phyloP scores from a whole-genome alignment of 2,797 vertebrate genomes.

The Diceros bicornis region DNA sequence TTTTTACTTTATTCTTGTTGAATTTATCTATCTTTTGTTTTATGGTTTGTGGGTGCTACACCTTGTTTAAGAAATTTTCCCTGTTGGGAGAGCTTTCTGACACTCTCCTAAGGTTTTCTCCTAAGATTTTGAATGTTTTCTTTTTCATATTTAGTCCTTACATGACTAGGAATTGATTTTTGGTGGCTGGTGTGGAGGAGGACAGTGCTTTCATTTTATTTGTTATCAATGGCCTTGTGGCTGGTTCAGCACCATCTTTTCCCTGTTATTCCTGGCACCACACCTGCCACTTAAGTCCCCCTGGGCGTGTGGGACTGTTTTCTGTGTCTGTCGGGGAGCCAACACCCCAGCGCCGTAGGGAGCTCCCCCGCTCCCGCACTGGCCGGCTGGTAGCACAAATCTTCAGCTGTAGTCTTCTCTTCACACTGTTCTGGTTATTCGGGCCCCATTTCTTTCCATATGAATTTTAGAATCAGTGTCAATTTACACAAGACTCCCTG shows the following conservation, averaged over 20 bases:
- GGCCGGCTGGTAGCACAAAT: neutral
- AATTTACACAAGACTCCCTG: neutral
- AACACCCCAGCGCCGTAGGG: rapidly evolving
- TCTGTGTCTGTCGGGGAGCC: neutral
- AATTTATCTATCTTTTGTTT: neutral
- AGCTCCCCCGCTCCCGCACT: no score
- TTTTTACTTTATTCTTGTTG: neutral
- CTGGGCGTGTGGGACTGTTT: rapidly evolving
- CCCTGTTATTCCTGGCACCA: neutral
- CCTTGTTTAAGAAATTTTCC: neutral
- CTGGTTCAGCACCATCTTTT: neutral
- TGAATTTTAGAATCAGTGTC: rapidly evolving
- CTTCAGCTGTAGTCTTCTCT: neutral
- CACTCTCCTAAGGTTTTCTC: rapidly evolving
- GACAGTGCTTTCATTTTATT: rapidly evolving
- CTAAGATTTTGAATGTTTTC: neutral
- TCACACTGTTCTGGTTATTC: no score
- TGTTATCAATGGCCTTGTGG: rapidly evolving
- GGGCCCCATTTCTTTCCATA: rapidly evolving
- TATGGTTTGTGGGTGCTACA: neutral
- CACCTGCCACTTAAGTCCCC: neutral
- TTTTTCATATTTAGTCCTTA: neutral
- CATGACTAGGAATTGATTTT: neutral
- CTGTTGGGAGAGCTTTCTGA: no score
- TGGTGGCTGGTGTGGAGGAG: neutral